A percentile compares a stretch with the other conserved stretches of the same genome.
Evolutionary conservation across 2,113 vertebrate genomes (phyloP).

Genomic region (Gopherus flavomarginatus): DNA sequence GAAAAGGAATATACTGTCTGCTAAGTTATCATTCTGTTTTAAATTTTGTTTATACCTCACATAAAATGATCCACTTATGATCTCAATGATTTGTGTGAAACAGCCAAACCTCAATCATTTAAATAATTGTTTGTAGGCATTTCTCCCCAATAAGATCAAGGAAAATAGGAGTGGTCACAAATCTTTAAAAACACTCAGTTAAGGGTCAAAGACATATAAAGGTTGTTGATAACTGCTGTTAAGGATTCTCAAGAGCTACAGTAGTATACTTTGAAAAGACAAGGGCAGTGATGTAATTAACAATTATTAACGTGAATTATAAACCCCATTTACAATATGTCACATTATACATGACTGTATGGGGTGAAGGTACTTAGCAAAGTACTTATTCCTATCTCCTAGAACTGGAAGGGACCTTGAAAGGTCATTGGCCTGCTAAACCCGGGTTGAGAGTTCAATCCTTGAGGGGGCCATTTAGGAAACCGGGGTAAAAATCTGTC

Average conservation of each 20-base stretch:
- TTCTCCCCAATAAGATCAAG: slow-evolving; percentile 14
- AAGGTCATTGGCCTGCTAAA: no score
- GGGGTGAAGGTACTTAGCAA: background rate
- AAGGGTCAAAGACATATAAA: slow-evolving; percentile 25
- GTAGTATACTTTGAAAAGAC: background rate
- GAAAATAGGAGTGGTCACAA: background rate
- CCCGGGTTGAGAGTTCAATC: no score
- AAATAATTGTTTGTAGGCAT: slow-evolving; percentile 6
- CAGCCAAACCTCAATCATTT: background rate
- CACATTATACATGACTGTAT: background rate
- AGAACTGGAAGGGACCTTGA: no score
- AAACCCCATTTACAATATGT: background rate
- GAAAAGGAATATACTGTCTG: background rate
- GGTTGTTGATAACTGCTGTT: background rate
- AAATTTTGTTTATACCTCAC: slow-evolving; percentile 24
- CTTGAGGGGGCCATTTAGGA: no score
- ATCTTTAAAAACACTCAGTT: slow-evolving; percentile 25
- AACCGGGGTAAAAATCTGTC: no score
- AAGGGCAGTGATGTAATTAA: slow-evolving; percentile 1
- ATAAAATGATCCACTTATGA: slow-evolving; percentile 18
- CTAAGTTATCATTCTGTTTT: background rate
- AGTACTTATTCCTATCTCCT: background rate
- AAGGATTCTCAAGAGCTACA: background rate
- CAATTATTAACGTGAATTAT: background rate
- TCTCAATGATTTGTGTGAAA: slow-evolving; percentile 20